Conservation (phyloP, 2,113 vertebrate species). For the Oryzias javanicus region DNA sequence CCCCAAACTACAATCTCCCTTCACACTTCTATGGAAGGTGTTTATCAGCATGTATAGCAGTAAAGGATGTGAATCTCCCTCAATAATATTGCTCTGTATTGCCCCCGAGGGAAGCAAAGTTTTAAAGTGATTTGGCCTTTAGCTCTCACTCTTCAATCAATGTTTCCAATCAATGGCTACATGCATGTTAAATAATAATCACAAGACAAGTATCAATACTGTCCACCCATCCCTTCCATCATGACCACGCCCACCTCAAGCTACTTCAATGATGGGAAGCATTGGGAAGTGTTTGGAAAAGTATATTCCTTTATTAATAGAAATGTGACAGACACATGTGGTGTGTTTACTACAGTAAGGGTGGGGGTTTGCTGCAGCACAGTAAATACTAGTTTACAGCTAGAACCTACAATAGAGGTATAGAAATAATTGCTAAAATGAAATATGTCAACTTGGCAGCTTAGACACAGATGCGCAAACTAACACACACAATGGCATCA, state of each 20-base stretch:
- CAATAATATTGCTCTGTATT: constrained; percentile 65
- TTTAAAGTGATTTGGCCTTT: constrained; percentile 75
- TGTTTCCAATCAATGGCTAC: constrained; percentile 71
- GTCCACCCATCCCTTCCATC: constrained; percentile 6
- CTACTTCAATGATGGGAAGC: no score
- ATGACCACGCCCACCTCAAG: constrained; percentile 2
- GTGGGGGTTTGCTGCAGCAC: no score
- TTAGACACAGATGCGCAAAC: constrained; percentile 21
- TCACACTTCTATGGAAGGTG: constrained; percentile 45
- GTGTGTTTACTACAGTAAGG: no score
- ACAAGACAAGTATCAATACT: constrained; percentile 72
- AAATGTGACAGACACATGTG: no score
- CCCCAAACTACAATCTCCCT: constrained; percentile 36
- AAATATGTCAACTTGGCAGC: constrained; percentile 14
- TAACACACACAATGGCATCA: constrained; percentile 43
- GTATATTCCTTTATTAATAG: no score
- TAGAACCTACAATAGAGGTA: no score
- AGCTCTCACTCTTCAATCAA: constrained; percentile 70
- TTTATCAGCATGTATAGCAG: constrained; percentile 50
- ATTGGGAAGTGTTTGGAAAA: no score
- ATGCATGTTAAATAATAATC: constrained; percentile 81
- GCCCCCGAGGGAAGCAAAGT: constrained; percentile 65
- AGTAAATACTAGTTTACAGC: no score
- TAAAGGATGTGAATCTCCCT: constrained; percentile 58
- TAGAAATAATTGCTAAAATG: neutral